Conservation (phyloP, 92 coral and sea anemone species). For the Umimayanthus kanabou region DNA sequence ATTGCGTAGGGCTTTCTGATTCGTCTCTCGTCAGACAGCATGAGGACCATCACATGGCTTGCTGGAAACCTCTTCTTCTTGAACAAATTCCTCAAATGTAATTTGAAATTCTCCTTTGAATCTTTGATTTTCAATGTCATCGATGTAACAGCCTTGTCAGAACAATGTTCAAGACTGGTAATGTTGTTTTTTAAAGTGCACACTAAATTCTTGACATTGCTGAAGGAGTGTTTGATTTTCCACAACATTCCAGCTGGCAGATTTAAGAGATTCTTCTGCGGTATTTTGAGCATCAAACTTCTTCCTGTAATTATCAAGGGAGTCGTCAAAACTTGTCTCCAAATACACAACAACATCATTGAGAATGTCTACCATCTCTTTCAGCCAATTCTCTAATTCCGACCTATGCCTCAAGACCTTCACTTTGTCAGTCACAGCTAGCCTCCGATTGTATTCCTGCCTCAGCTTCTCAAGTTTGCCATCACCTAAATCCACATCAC, state of each 20-base stretch:
- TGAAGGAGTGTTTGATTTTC: slow-evolving; percentile 46
- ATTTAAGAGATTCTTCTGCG: slow-evolving; percentile 31
- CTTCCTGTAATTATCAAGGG: neutral
- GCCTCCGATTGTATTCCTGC: slow-evolving; percentile 4
- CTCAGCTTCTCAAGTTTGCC: neutral
- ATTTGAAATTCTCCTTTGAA: neutral
- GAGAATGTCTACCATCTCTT: neutral
- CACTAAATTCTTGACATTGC: neutral
- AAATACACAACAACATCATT: slow-evolving; percentile 5
- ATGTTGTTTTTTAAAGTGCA: too few species aligned
- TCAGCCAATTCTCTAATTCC: neutral
- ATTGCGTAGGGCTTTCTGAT: slow-evolving; percentile 56
- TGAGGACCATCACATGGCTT: slow-evolving; percentile 6
- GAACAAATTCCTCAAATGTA: slow-evolving; percentile 11
- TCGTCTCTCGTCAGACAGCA: slow-evolving; percentile 13
- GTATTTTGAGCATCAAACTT: neutral
- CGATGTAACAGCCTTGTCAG: neutral
- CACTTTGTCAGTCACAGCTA: neutral
- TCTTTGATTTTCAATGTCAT: neutral
- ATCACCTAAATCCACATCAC: slow-evolving; percentile 30
- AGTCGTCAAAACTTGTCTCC: slow-evolving; percentile 26
- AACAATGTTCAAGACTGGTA: neutral
- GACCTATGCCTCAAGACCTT: neutral
- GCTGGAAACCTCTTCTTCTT: slow-evolving; percentile 9
- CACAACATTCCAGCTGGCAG: slow-evolving; percentile 45